Evolutionary conservation across 2,888 invertebrate species (phyloP).

Genomic region (Lasioglossum marginatum): DNA sequence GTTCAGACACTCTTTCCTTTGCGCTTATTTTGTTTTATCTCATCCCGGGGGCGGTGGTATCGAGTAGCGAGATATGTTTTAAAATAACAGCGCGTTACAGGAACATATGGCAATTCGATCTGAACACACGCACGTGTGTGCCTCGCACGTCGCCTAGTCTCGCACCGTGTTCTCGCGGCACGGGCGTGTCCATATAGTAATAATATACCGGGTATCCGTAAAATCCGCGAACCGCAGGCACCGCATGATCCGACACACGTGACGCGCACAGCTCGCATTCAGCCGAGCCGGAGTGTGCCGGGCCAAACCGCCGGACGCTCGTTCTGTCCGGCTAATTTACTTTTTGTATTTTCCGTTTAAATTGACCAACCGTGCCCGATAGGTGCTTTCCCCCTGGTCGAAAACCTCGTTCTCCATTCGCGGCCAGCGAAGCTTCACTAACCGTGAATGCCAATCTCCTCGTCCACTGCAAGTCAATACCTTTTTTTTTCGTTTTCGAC

Average conservation of each 20-base stretch:
- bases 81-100: constrained; percentile 31
- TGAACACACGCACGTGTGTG: constrained; percentile 31
- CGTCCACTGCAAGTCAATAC: constrained; percentile 70
- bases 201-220: constrained; percentile 79
- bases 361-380: constrained; percentile 79
- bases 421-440: constrained; percentile 75
- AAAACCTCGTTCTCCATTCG: constrained; percentile 75
- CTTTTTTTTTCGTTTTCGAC: constrained; percentile 34
- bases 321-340: constrained; percentile 82
- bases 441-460: constrained; percentile 79
- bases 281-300: constrained; percentile 47
- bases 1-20: background rate
- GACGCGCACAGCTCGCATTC: constrained; percentile 75
- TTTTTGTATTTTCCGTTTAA: constrained; percentile 83
- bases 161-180: background rate
- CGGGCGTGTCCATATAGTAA: constrained; percentile 33
- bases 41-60: background rate
- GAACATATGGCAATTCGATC: constrained; percentile 58
- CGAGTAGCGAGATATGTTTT: constrained; percentile 26
- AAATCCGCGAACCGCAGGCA: constrained; percentile 80
- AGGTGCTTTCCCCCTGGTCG: constrained; percentile 59
- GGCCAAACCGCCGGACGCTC: constrained; percentile 73
- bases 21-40: background rate
- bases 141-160: constrained; percentile 6
- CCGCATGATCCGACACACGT: constrained; percentile 81